A percentile compares a stretch with the other conserved stretches of the same genome.
phyloP scores from a whole-genome alignment of 2,797 vertebrate genomes.

The Netta rufina region DNA sequence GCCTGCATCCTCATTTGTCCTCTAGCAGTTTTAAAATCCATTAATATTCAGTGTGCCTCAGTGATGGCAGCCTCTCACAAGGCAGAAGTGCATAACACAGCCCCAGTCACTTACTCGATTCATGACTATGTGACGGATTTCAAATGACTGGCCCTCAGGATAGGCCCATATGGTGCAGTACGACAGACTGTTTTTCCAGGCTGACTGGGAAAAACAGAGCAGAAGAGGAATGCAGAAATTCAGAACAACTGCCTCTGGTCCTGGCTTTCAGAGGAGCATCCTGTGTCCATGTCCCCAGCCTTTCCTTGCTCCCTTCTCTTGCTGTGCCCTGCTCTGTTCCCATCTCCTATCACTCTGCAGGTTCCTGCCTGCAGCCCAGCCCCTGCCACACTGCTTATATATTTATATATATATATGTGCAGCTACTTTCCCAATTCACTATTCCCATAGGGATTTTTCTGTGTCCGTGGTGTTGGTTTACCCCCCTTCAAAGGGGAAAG shows the following conservation, averaged over 20 bases:
- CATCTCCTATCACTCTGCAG: not conserved
- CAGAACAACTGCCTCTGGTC: not conserved
- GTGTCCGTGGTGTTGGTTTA: not conserved
- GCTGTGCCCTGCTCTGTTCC: not conserved
- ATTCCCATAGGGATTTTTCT: not conserved
- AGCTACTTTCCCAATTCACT: not conserved
- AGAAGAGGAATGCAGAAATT: not conserved
- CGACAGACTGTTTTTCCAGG: not conserved
- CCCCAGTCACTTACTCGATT: not conserved
- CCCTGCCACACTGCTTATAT: not conserved
- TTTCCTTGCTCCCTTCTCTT: not conserved
- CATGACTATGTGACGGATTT: conserved; percentile 10
- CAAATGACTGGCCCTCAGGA: conserved; percentile 46
- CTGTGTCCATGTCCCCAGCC: not conserved
- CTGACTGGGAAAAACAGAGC: not conserved
- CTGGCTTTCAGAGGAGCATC: not conserved
- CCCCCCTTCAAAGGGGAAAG: not conserved
- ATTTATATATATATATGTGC: not conserved
- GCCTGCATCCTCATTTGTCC: not conserved
- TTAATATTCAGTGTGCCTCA: not conserved
- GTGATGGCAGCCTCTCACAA: not conserved
- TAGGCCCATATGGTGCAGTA: conserved; percentile 9
- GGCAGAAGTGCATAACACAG: not conserved
- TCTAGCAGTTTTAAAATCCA: not conserved
- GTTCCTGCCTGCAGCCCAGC: not conserved